Percentiles rank a stretch among this genome's conserved stretches.
Evolutionary conservation across 2,888 invertebrate genomes (phyloP).

Genomic region (Ennomos quercinarius): DNA sequence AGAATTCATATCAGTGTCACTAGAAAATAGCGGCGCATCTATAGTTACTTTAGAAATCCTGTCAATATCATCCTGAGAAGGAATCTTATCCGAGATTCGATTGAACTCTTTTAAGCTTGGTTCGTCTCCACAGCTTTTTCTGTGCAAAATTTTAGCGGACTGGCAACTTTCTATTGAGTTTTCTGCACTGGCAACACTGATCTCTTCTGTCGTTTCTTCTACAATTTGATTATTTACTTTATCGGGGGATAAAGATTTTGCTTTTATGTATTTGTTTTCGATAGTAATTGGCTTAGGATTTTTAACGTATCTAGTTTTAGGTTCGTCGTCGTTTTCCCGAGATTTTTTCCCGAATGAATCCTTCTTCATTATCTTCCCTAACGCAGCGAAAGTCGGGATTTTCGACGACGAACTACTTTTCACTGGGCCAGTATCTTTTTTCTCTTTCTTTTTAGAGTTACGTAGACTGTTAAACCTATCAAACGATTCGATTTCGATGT

Average conservation of each 20-base stretch:
- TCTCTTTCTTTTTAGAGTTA: constrained; percentile 75
- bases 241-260: constrained; percentile 74
- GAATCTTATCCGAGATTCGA: constrained; percentile 82
- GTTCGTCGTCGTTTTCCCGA: constrained; percentile 63
- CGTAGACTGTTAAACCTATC: constrained; percentile 78
- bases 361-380: constrained; percentile 81
- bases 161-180: constrained; percentile 43
- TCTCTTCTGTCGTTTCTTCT: constrained; percentile 57
- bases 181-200: constrained; percentile 34
- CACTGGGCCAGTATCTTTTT: constrained; percentile 61
- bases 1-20: constrained; percentile 87
- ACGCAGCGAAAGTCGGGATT: constrained; percentile 79
- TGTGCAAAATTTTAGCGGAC: constrained; percentile 58
- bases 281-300: constrained; percentile 61
- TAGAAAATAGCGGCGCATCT: constrained; percentile 91
- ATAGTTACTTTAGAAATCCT: constrained; percentile 95
- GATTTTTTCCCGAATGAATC: constrained; percentile 74
- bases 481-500: constrained; percentile 75
- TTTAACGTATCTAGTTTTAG: constrained; percentile 71
- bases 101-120: constrained; percentile 66
- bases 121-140: constrained; percentile 81
- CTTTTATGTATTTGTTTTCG: constrained; percentile 78
- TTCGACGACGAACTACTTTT: constrained; percentile 80
- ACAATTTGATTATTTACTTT: constrained; percentile 62
- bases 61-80: constrained; percentile 94